Conservation (phyloP, 2,797 vertebrate genomes). For the Choloepus didactylus region DNA sequence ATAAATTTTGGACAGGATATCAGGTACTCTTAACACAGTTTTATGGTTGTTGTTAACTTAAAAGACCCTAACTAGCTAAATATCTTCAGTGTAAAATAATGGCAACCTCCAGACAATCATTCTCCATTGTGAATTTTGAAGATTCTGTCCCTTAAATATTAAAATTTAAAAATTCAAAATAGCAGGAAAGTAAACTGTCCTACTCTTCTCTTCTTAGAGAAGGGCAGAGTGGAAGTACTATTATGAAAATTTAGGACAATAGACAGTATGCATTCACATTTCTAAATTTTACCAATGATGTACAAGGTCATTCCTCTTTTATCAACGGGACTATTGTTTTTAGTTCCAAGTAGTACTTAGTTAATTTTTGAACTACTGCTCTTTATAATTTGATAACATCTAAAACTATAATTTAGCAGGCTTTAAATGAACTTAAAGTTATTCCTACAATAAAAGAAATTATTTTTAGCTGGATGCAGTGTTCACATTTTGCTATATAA, state of each 20-base stretch:
- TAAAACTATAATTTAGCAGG: background rate
- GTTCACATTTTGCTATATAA: background rate
- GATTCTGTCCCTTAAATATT: background rate
- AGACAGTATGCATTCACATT: background rate
- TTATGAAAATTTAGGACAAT: fast-evolving
- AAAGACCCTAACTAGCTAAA: background rate
- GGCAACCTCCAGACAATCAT: background rate
- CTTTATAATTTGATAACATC: background rate
- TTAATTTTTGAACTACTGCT: background rate
- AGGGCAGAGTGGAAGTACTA: background rate
- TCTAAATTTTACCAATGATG: background rate
- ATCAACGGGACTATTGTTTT: background rate
- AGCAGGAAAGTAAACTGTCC: background rate
- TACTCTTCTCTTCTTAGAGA: background rate
- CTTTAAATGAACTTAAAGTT: background rate
- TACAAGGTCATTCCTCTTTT: background rate
- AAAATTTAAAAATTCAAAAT: background rate
- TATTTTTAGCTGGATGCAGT: background rate
- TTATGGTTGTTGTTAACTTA: background rate
- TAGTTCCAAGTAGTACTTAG: background rate
- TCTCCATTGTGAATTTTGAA: background rate
- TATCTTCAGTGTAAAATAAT: background rate
- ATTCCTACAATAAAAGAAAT: background rate
- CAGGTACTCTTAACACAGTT: background rate
- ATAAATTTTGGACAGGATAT: background rate